Evolutionary conservation across 2,888 invertebrate genomes (phyloP), one percentile per base, ranked within the genome.

Genomic region (Cactoblastis cactorum): DNA sequence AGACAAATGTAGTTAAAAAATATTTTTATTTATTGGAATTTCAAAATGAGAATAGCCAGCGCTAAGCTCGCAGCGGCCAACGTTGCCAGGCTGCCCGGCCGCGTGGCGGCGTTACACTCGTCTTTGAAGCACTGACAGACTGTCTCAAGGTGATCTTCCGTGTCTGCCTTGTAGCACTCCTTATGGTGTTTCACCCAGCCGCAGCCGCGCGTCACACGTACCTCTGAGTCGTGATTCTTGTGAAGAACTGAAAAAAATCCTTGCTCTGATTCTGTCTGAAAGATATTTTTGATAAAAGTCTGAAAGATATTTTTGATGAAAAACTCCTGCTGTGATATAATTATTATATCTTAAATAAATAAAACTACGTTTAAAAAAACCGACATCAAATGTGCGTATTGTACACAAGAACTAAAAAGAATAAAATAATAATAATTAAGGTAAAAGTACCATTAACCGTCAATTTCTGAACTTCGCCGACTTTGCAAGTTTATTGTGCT

Each of bases 101-200:
- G 11, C 0, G 24, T 5, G 0, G 69, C 77, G 0, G 60, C 56
- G 49, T 94, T 94, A 64, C 94, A 94, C 41, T 88, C 91, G 58
- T 94, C 92, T 0, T 71, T 59, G 74, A 90, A 92, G 72, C 94
- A 94, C 61, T 92, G 91, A 68, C 94, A 94, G 53, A 91, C 91
- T 0, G 80, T 90, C 69, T 93, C 92, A 12, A 89, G 76, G 63
- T 92, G 93, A 66, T 92, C 93, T 53, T 93, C 93, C 46, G 92
- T 92, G 71, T 93, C 92, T 0, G 91, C 90, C 52, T 84, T 90
- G 69, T 91, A 91, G 69, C 94, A 94, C 14, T 80, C 80, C 24
- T 75, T 66, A 53, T 71, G 74, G 58, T 83, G 77, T 4, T 69
- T 76, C 50, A 88, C 71, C 92, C 92, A 94, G 46, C 94, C 94